Evolutionary conservation across 2,797 vertebrate species (phyloP), one percentile per base, ranked within the genome.

Genomic region (Furcifer pardalis): DNA sequence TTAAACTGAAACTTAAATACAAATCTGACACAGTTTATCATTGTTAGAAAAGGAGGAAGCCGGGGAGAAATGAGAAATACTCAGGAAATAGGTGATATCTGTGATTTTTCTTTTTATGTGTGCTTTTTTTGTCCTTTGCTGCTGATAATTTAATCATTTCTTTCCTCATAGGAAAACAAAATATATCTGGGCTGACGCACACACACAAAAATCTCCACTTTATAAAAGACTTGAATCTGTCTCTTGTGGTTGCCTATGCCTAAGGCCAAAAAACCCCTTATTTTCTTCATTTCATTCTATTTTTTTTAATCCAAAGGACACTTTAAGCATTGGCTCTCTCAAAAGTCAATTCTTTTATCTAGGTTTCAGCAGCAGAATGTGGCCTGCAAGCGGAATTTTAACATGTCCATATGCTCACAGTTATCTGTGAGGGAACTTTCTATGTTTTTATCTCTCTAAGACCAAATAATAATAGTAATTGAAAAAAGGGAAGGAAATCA

Each of bases 131-230:
- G 91, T 93, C 94, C 4, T 95, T 92, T 90, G 91, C 94, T 95
- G 95, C 93, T 94, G 93, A 94, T 95, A 93, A 95, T 96, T 94
- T 96, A 97, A 97, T 97, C 96, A 96, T 94, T 88, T 94, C 94
- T 96, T 94, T 56, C 95, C 96, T 96, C 95, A 52, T 21, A 95
- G 94, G 94, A 94, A 95, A 97, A 97, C 96, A 97, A 97, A 97
- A 97, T 95, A 95, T 95, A 94, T 96, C 96, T 97, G 94, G 95
- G 95, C 91, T 93, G 95, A 79, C 91, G 91, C 13, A 66, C 27
- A 66, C 9, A 65, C 94, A 95, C 95, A 96, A 95, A 96, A 15
- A 0, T 21, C 37, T 95, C 92, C 92, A 93, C 94, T 96, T 96
- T 94, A 91, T 94, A 95, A 91, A 94, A 96, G 94, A 96, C 93